phyloP scores from a whole-genome alignment of 2,888 invertebrate genomes.

The Catocala nupta region DNA sequence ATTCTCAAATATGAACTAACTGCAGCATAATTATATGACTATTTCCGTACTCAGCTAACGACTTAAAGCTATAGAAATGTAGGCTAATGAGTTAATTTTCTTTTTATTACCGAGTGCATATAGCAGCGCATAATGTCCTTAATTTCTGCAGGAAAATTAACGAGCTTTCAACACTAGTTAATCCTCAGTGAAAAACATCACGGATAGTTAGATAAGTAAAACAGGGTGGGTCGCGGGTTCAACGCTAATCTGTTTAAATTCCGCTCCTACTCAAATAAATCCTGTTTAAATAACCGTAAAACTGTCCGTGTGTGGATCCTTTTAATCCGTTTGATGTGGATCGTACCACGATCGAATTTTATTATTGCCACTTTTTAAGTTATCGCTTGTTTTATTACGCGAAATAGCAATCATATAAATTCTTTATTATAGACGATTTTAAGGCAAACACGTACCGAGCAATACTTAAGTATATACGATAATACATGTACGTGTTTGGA shows the following conservation, averaged over 20 bases:
- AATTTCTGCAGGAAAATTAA: conserved; percentile 40
- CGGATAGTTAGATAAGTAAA: conserved; percentile 60
- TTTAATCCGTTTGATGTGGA: conserved; percentile 72
- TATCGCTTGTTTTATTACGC: conserved; percentile 28
- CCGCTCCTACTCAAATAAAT: conserved; percentile 73
- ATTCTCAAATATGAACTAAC: neutral
- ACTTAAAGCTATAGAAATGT: conserved; percentile 16
- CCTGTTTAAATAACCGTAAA: conserved; percentile 76
- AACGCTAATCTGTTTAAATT: conserved; percentile 74
- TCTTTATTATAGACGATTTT: conserved; percentile 15
- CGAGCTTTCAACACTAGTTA: conserved; percentile 45
- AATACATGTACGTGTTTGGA: conserved; percentile 12
- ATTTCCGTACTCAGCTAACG: conserved; percentile 8
- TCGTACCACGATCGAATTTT: conserved; percentile 63
- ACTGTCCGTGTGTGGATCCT: conserved; percentile 68
- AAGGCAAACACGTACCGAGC: neutral
- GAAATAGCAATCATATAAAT: conserved; percentile 19
- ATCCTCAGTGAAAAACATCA: conserved; percentile 47
- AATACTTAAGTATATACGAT: neutral
- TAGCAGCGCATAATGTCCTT: conserved; percentile 14
- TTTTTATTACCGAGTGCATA: conserved; percentile 32
- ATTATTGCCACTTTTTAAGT: conserved; percentile 37
- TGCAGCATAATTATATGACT: conserved; percentile 1
- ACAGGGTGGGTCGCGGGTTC: conserved; percentile 55
- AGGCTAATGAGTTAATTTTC: conserved; percentile 32